A percentile compares a stretch with the other conserved stretches of the same genome.
Evolutionary conservation across 2,113 vertebrate genomes (phyloP).

Genomic region (Dascyllus trimaculatus): DNA sequence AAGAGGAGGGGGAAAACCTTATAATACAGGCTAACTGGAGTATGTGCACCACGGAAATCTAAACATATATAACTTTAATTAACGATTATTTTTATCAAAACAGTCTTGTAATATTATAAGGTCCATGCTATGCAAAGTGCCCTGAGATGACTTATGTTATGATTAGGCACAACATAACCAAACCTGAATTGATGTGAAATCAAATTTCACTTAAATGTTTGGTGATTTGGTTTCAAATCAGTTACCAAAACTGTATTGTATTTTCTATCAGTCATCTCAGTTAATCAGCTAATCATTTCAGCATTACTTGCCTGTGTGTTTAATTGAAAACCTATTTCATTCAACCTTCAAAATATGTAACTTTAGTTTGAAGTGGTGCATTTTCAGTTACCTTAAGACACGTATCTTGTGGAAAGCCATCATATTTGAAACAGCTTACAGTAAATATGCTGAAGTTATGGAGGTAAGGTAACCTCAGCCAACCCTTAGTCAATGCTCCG

Average conservation of each 20-base stretch:
- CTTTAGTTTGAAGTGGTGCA: neutral
- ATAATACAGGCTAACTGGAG: neutral
- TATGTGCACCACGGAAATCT: too few species aligned
- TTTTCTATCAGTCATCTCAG: too few species aligned
- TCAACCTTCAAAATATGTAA: neutral
- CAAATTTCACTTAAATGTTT: too few species aligned
- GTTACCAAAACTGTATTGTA: neutral
- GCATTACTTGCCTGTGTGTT: too few species aligned
- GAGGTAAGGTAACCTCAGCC: neutral
- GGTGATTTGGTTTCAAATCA: too few species aligned
- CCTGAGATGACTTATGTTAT: too few species aligned
- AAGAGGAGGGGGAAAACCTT: neutral
- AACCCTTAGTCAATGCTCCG: constrained; percentile 23
- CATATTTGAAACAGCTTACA: neutral
- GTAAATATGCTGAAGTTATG: neutral
- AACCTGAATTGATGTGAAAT: too few species aligned
- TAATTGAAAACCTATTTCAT: neutral
- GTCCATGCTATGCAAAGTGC: too few species aligned
- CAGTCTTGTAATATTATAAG: too few species aligned
- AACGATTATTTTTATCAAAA: too few species aligned
- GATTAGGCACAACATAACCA: too few species aligned
- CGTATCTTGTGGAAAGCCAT: neutral
- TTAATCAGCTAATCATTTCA: neutral
- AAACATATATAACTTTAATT: too few species aligned
- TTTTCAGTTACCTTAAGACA: neutral